Base-by-base conservation (phyloP, 2,113 vertebrate genomes). In the Eurystomus gularis region DNA sequence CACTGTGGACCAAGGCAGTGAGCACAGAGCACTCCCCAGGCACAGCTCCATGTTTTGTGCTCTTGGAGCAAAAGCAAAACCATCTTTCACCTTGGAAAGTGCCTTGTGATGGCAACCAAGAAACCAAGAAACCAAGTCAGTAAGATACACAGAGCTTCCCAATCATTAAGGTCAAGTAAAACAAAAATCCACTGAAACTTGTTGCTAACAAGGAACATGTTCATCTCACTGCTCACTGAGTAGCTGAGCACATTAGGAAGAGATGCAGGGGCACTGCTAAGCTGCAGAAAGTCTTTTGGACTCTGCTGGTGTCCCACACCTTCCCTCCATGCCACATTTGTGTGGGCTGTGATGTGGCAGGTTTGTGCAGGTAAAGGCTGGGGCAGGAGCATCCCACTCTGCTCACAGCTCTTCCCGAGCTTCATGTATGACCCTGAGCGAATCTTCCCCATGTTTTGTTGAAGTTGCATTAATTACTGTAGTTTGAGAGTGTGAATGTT, bases 1-100 rank as follows among this genome's bases (percentile, higher is more conserved):
- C 4, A 7, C 51, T 0, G 0, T n/a, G 31, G 55, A 51, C 19
- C 44, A 23, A 2, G 0, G 1, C 37, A 65, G 31, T 62, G 44
- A 77, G 23, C 52, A 13, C 58, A 0, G 18, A 78, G 60, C 3
- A 1, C 46, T 71, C 24, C 21, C 15, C 31, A 51, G 66, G 37
- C 44, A 40, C 1, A 0, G 33, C 39, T 55, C 14, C 14, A 4
- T 0, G 0, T 64, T 79, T 52, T 31, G 82, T 39, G n/a, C 58
- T 81, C 21, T 71, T 55, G 57, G 35, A 70, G n/a, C 68, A 82
- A 62, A 55, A 88, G 17, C 7, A 60, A 66, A 87, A 61, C 23
- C 5, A 1, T 55, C 48, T 19, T 55, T 60, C 54, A 52, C 19
- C 18, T 86, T 3, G 4, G 39, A n/a, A 69, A 54, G 20, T 1